phyloP scores from a whole-genome alignment of 2,113 vertebrate species.

The Halcyon malimbica region DNA sequence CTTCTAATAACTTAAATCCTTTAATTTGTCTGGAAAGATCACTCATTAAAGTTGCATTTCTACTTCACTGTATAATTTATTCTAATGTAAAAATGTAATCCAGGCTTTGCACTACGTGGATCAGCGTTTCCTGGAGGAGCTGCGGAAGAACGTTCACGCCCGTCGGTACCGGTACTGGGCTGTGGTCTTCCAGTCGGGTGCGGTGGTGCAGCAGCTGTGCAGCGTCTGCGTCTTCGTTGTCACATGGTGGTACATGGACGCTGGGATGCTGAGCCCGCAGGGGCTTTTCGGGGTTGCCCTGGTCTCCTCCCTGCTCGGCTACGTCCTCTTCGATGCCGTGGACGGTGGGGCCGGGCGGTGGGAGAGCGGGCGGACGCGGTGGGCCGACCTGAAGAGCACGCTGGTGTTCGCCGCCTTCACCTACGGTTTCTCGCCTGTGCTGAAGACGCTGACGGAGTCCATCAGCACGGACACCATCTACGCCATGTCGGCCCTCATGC shows the following conservation, averaged over 20 bases:
- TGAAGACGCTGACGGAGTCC: conserved; percentile 95
- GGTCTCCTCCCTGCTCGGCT: conserved; percentile 83
- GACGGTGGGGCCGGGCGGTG: conserved; percentile 65
- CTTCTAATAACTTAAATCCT: not conserved
- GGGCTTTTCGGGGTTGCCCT: conserved; percentile 81
- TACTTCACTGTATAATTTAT: conserved; percentile 61
- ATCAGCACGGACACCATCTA: conserved; percentile 97
- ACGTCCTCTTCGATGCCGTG: conserved; percentile 82
- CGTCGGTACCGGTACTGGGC: conserved; percentile 88
- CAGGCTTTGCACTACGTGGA: conserved; percentile 86
- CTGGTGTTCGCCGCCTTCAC: conserved; percentile 91
- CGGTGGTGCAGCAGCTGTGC: conserved; percentile 92
- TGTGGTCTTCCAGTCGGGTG: conserved; percentile 89
- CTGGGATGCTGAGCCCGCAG: conserved; percentile 84
- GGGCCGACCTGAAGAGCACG: conserved; percentile 91
- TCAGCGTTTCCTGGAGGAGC: conserved; percentile 89
- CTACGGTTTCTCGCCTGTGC: conserved; percentile 92
- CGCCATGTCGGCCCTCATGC: conserved; percentile 94
- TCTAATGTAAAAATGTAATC: conserved; percentile 49
- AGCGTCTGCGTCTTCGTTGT: conserved; percentile 92
- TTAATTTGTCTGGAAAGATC: not conserved
- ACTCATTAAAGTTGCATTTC: not conserved
- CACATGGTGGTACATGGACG: conserved; percentile 95
- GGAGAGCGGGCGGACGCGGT: conserved; percentile 78
- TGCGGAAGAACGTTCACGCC: conserved; percentile 88